Base-by-base conservation (phyloP, 1,140 invertebrate species). In the Drosophila rhopaloa region DNA sequence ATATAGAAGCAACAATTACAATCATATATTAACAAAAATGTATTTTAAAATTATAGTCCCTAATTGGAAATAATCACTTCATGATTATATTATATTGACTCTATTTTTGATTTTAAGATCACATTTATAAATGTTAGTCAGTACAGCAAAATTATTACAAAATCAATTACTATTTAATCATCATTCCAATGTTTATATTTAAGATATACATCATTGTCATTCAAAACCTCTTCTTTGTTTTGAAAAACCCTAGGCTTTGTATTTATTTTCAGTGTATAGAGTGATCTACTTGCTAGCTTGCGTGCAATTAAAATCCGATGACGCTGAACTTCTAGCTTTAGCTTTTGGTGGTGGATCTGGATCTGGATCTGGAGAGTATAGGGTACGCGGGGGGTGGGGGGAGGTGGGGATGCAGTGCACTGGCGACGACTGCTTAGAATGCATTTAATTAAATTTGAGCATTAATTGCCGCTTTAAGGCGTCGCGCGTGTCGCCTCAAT, bases 371-470 rank as follows among this genome's bases (percentile, higher is more conserved):
- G 3, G 13, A 14, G 27, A 8, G 29, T 14, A 50, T 35, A 32
- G n/a, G n/a, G 37, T 8, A 10, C 5, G 32, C 9, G 19, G 19
- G 16, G n/a, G 1, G 7, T 16, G 61, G 54, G 8, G 6, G n/a
- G 7, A 13, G 61, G 54, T 5, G 6, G n/a, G 16, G 38, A 56
- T n/a, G 60, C 16, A 44, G 8, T 61, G 55, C 60, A 61, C 24
- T 50, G 44, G 37, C 73, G 59, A 57, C 53, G 73, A 76, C 41
- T 72, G 48, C 73, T 81, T 82, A 61, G 75, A 79, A 82, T 83
- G 79, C 83, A 70, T 88, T 88, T 89, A 88, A 88, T 88, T 88
- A 79, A 89, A 88, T 88, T 88, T 76, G 71, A 77, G 47, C 84
- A 70, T 83, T 88, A 88, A 89, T 88, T 88, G 83, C 62, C 72